phyloP scores from a whole-genome alignment of 2,797 vertebrate genomes.

The Rhinella marina region DNA sequence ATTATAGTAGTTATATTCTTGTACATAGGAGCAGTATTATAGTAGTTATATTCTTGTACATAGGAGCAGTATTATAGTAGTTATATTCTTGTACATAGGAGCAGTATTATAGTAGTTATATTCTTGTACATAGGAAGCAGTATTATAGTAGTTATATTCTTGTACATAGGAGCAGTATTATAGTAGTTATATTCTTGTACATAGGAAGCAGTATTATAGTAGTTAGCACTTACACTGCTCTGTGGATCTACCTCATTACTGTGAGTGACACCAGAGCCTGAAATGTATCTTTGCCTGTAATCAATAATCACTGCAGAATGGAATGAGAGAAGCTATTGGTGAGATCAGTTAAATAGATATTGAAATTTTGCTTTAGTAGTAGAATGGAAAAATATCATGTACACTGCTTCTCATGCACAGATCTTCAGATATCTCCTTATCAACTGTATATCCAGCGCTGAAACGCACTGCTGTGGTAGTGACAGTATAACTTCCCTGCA shows the following conservation, averaged over 20 bases:
- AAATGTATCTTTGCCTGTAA: neutral
- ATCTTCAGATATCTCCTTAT: neutral
- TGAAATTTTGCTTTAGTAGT: neutral
- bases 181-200: neutral
- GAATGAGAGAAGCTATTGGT: neutral
- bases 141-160: neutral
- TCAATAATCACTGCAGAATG: neutral
- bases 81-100: neutral
- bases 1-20: conserved; percentile 20
- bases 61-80: neutral
- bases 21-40: conserved; percentile 10
- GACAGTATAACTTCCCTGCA: neutral
- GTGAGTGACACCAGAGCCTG: neutral
- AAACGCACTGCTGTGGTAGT: neutral
- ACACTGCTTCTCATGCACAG: neutral
- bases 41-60: conserved; percentile 9
- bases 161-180: neutral
- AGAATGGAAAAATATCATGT: neutral
- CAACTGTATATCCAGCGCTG: neutral
- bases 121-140: neutral
- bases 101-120: neutral
- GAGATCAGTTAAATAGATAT: neutral
- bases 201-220: no score
- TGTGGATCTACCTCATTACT: neutral
- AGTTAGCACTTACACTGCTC: neutral